These are phyloP conservation scores for Helogale parvula DNA, from an alignment of 2,113 vertebrate genomes.

Conservation along the genomic window DNA sequence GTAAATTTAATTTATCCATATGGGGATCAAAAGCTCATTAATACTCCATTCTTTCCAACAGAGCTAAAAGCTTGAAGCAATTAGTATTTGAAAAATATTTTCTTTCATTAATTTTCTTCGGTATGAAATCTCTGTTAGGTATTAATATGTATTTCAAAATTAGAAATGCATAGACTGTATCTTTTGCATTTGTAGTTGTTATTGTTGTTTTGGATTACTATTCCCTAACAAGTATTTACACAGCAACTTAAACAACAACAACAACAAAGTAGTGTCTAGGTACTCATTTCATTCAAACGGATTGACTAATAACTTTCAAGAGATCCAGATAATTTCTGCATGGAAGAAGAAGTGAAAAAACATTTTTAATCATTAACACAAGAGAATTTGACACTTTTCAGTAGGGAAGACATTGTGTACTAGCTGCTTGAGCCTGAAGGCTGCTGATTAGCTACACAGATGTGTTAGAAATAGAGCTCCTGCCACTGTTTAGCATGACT, in stretches of 20 bases:
- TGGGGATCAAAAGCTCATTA: slow-evolving; percentile 66
- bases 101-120: slow-evolving; percentile 38
- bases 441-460: slow-evolving; percentile 76
- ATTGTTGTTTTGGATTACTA: neutral
- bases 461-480: slow-evolving; percentile 77
- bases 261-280: neutral
- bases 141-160: neutral
- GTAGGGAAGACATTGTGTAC: slow-evolving; percentile 66
- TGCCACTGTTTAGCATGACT: slow-evolving; percentile 79
- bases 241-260: neutral
- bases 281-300: slow-evolving; percentile 48
- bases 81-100: slow-evolving; percentile 67
- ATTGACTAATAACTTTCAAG: slow-evolving; percentile 31
- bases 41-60: slow-evolving; percentile 28
- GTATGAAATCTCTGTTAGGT: slow-evolving; percentile 16
- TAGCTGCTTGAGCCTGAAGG: slow-evolving; percentile 77
- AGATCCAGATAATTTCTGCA: slow-evolving; percentile 19
- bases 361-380: slow-evolving; percentile 78
- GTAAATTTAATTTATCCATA: slow-evolving; percentile 68
- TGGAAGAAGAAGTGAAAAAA: slow-evolving; percentile 42
- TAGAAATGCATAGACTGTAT: neutral
- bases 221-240: neutral
- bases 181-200: neutral
- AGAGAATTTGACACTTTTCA: slow-evolving; percentile 75
- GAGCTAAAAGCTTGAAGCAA: slow-evolving; percentile 64